These are phyloP conservation scores for Coelopa pilipes DNA, from an alignment of 2,888 invertebrate species.

Conservation along the genomic window DNA sequence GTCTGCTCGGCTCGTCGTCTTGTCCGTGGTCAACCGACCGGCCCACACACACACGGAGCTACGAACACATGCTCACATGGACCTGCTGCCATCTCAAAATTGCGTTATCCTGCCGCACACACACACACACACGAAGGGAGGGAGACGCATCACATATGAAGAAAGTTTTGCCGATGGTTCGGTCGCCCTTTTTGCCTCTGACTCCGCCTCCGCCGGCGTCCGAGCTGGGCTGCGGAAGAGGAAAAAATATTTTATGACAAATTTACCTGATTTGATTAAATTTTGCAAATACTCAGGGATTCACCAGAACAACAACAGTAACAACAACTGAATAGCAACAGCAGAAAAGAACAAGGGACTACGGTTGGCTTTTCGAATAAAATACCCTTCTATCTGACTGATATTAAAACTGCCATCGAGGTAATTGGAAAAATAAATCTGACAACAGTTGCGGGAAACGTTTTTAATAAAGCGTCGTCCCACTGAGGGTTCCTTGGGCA, in stretches of 20 bases:
- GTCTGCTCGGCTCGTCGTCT: constrained; percentile 24
- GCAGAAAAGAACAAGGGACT: neutral
- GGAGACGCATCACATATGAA: constrained; percentile 12
- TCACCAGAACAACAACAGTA: constrained; percentile 25
- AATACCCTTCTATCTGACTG: constrained; percentile 38
- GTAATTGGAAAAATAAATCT: constrained; percentile 47
- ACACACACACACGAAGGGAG: neutral
- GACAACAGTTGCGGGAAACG: constrained; percentile 29
- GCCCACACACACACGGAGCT: neutral
- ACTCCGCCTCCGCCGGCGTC: neutral
- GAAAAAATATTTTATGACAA: constrained; percentile 60
- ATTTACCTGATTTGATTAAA: constrained; percentile 66
- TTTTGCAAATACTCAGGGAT: constrained; percentile 43
- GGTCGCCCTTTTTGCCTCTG: constrained; percentile 27
- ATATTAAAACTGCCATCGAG: constrained; percentile 48
- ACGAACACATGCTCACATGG: constrained; percentile 12
- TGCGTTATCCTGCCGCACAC: constrained; percentile 39
- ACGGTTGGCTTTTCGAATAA: constrained; percentile 21
- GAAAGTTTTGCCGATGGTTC: constrained; percentile 29
- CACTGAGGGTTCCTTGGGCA: too few species aligned
- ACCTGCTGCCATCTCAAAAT: constrained; percentile 57
- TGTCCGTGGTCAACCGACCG: neutral
- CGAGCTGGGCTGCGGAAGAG: neutral
- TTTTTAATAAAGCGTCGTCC: neutral
- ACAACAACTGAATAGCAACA: constrained; percentile 20